Evolutionary conservation across 1,140 invertebrate genomes (phyloP), one percentile per base, ranked within the genome.

Genomic region (Heliconius hermathena): DNA sequence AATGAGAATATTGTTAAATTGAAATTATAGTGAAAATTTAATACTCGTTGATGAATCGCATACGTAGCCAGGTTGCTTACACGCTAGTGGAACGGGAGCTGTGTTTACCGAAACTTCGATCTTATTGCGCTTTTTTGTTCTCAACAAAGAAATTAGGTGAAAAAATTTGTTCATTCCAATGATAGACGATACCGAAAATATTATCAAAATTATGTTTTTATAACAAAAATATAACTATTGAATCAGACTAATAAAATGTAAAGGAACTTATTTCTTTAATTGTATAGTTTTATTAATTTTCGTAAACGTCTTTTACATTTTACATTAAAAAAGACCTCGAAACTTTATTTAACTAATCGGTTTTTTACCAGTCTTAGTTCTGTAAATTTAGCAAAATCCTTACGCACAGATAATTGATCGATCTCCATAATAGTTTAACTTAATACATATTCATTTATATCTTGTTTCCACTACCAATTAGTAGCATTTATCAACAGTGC

Each of bases 1-100:
- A 90, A 91, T 89, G 87, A 82, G 82, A 85, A 87, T 89, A 91
- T 91, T 94, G 90, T 94, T 94, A 87, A 91, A 93, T 85, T 89
- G 90, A 89, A 84, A 86, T 89, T 90, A 90, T 92, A 93, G 91
- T 89, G 82, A 92, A 94, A 94, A 93, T 93, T 93, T 93, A 94
- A 93, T 91, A 92, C 85, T 92, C 91, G 91, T 94, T 93, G 84
- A 91, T 85, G 86, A 91, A 90, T 89, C 86, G 83, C 87, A 86
- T 91, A 88, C 87, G 81, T 87, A 89, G 73, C 41, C 74, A 81
- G 82, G 82, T 85, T 78, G 84, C 85, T 85, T 87, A 86, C 85
- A 81, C 80, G 73, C 75, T 82, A 82, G 77, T 77, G 77, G 74
- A 75, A 70, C 66, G 74, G 74, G 36, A 75, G 74, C 74, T 66